These are phyloP conservation scores for Crotophaga sulcirostris DNA, from an alignment of 2,113 vertebrate genomes.

Conservation along the genomic window DNA sequence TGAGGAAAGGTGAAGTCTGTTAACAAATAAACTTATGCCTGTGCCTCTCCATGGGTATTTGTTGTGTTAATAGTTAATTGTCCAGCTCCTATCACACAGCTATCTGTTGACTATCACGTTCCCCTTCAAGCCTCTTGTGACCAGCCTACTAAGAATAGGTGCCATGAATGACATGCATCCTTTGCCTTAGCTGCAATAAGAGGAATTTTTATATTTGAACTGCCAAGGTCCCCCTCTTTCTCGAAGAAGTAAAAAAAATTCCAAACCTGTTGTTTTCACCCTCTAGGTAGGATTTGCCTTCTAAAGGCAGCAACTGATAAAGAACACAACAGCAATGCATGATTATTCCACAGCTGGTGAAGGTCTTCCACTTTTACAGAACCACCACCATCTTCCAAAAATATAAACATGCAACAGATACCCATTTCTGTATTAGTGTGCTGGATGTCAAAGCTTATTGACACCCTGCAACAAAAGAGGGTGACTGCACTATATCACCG, in stretches of 20 bases:
- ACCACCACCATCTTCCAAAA: not conserved
- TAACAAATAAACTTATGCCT: not conserved
- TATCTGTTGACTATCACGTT: not conserved
- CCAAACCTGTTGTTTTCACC: not conserved
- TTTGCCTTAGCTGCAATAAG: not conserved
- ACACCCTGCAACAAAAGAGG: not conserved
- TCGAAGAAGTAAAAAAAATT: not conserved
- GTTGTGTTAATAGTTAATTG: not conserved
- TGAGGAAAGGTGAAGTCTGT: not conserved
- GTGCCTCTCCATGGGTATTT: not conserved
- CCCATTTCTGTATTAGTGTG: not conserved
- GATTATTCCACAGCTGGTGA: not conserved
- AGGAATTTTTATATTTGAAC: not conserved
- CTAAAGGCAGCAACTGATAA: not conserved
- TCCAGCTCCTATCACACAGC: not conserved
- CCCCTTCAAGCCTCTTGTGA: not conserved
- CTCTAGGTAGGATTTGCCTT: not conserved
- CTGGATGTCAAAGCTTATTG: not conserved
- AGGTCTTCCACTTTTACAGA: not conserved
- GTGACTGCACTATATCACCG: not conserved
- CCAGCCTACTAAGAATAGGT: not conserved
- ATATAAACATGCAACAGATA: not conserved
- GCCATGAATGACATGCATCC: not conserved
- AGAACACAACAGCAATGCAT: not conserved
- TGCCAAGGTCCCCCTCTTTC: not conserved